Evolutionary conservation across 2,888 invertebrate species (phyloP), one percentile per base, ranked within the genome.

Genomic region (Drosophila flavopinicola): DNA sequence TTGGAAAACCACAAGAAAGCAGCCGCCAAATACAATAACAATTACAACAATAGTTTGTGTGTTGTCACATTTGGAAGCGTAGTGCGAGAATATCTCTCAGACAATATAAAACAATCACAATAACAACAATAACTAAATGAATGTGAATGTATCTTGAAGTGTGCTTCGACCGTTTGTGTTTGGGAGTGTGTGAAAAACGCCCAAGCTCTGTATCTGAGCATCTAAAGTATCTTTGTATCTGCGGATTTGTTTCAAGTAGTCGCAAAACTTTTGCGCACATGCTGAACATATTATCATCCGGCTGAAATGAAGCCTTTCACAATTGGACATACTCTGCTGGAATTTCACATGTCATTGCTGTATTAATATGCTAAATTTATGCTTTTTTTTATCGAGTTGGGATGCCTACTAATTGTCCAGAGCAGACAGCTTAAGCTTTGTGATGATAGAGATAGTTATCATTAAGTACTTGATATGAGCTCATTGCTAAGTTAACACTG

Each of bases 111-210:
- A 42, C 52, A 66, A 27, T 1, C 32, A 38, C 11, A 59, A 38
- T n/a, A 42, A 45, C 6, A 38, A n/a, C 24, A 48, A 33, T 6
- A 47, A 56, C 30, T 38, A 38, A 17, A 38, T 25, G 37, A 33
- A 13, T 85, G 79, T 70, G 79, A 79, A 83, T 83, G 73, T 83
- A 83, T 85, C 84, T 75, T 83, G 11, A 63, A 82, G 79, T 85
- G 68, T 78, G 65, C 57, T 42, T 41, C 30, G 41, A 41, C 42
- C 45, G 58, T 30, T 24, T 47, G 51, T 51, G 49, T 25, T 65
- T 32, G 37, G 47, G 47, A 66, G 70, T 85, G 80, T 82, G 80
- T 74, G 80, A 82, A 82, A 82, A 85, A 85, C 80, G 71, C 80
- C 80, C 60, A 70, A 85, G 74, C 86, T 73, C 71, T 13, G 20